A percentile compares a stretch with the other conserved stretches of the same genome.
phyloP scores from a whole-genome alignment of 1,140 invertebrate species.

The Caenorhabditis inopinata region DNA sequence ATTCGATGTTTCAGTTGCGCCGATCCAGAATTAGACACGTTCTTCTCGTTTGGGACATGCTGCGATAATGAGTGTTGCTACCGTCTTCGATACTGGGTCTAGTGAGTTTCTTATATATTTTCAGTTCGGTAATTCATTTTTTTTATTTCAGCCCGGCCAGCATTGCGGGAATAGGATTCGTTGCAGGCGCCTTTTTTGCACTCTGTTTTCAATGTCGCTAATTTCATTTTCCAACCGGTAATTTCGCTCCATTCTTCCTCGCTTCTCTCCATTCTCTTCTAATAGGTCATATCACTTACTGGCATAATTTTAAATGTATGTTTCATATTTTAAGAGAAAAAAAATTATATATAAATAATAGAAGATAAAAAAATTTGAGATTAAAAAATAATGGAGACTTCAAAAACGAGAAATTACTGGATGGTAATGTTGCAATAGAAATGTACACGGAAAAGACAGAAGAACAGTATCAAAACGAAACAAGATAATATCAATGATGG shows the following conservation, averaged over 20 bases:
- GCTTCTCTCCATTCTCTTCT: not conserved
- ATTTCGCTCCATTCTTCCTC: not conserved
- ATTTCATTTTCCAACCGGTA: not conserved
- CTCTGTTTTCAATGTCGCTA: conserved; percentile 37
- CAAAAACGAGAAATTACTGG: not conserved
- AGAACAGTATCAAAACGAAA: not conserved
- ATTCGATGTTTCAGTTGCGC: conserved; percentile 32
- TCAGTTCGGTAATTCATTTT: not conserved
- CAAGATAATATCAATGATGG: not conserved
- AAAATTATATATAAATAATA: not conserved
- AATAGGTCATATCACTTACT: not conserved
- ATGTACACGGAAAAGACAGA: not conserved
- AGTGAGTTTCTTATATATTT: not conserved
- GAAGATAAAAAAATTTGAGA: not conserved
- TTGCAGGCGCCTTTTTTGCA: conserved; percentile 35
- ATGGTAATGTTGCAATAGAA: not conserved
- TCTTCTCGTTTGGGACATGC: conserved; percentile 26
- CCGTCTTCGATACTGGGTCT: conserved; percentile 28
- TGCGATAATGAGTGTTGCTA: conserved; percentile 35
- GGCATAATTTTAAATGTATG: conserved; percentile 2
- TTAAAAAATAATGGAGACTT: not conserved
- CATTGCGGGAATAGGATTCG: conserved; percentile 37
- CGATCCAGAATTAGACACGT: conserved; percentile 26
- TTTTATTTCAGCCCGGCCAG: conserved; percentile 35
- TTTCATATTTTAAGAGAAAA: not conserved